Conservation (phyloP, 2,888 invertebrate genomes). For the Caenorhabditis virilis region DNA sequence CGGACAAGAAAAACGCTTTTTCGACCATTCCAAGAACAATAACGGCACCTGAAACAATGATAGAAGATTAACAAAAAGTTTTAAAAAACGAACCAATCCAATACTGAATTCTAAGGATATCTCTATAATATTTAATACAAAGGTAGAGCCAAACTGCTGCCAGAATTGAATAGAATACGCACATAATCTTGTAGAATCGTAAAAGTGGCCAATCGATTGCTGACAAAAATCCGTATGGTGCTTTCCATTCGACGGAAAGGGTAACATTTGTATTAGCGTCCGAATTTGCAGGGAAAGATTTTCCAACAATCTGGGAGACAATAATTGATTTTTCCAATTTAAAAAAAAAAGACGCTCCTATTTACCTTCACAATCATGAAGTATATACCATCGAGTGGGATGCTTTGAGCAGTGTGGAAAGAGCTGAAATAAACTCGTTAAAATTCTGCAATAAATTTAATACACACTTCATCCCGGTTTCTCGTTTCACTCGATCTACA, state of each 20-base stretch:
- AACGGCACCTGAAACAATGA: slow-evolving; percentile 59
- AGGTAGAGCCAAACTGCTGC: slow-evolving; percentile 83
- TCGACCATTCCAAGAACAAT: slow-evolving; percentile 72
- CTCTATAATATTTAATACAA: slow-evolving; percentile 86
- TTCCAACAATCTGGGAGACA: slow-evolving; percentile 33
- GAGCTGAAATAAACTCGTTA: slow-evolving; percentile 36
- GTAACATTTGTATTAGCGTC: slow-evolving; percentile 39
- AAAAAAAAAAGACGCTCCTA: too few relatives aligned
- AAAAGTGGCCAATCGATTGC: slow-evolving; percentile 87
- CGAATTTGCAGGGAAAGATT: slow-evolving; percentile 15
- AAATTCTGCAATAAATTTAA: slow-evolving; percentile 1
- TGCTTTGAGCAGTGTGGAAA: slow-evolving; percentile 57
- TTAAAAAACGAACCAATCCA: slow-evolving; percentile 79
- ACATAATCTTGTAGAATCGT: slow-evolving; percentile 88
- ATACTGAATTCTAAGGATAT: slow-evolving; percentile 87
- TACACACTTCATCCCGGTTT: too few relatives aligned
- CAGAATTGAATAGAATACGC: slow-evolving; percentile 82
- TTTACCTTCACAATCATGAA: slow-evolving; percentile 61
- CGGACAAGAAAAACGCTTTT: slow-evolving; percentile 85
- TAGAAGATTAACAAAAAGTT: background rate
- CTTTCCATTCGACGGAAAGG: slow-evolving; percentile 48
- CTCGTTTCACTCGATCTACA: slow-evolving; percentile 34
- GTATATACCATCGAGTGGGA: slow-evolving; percentile 66
- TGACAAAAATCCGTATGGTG: slow-evolving; percentile 81
- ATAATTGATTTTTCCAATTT: too few relatives aligned